phyloP scores from a whole-genome alignment of 2,888 invertebrate species.

The Merodon equestris region DNA sequence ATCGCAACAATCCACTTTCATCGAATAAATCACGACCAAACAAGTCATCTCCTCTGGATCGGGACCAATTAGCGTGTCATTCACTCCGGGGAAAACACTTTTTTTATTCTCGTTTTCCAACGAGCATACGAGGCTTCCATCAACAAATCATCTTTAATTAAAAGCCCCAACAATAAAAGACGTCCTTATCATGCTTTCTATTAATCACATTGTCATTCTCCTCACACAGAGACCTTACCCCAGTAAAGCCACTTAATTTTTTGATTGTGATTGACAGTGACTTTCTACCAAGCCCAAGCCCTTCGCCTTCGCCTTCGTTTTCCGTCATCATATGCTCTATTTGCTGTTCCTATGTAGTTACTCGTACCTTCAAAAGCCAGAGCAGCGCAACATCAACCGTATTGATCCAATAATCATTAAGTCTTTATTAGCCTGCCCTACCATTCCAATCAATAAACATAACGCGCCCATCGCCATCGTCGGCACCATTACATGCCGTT shows the following conservation, averaged over 20 bases:
- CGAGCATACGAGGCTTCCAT: neutral
- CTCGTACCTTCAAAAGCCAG: neutral
- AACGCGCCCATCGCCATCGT: slow-evolving; percentile 4
- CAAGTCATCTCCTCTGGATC: too few relatives aligned
- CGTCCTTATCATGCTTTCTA: slow-evolving; percentile 17
- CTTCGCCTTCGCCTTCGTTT: neutral
- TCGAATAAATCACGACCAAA: too few relatives aligned
- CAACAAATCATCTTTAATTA: slow-evolving; percentile 30
- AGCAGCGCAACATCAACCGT: slow-evolving; percentile 1
- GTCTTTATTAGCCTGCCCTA: slow-evolving; percentile 16
- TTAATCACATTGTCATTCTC: slow-evolving; percentile 8
- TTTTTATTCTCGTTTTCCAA: too few relatives aligned
- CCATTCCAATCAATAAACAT: slow-evolving; percentile 29
- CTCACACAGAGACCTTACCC: neutral
- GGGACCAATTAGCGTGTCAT: too few relatives aligned
- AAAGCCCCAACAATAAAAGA: slow-evolving; percentile 18
- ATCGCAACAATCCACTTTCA: too few relatives aligned
- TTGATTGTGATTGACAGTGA: slow-evolving; percentile 43
- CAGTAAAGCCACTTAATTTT: slow-evolving; percentile 20
- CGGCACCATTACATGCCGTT: too few relatives aligned
- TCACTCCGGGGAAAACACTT: too few relatives aligned
- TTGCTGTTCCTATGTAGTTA: too few relatives aligned
- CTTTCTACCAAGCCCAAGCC: slow-evolving; percentile 11
- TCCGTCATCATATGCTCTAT: slow-evolving; percentile 7
- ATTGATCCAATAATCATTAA: slow-evolving; percentile 46